Evolutionary conservation across 2,797 vertebrate genomes (phyloP).

Genomic region (Tragelaphus oryx): DNA sequence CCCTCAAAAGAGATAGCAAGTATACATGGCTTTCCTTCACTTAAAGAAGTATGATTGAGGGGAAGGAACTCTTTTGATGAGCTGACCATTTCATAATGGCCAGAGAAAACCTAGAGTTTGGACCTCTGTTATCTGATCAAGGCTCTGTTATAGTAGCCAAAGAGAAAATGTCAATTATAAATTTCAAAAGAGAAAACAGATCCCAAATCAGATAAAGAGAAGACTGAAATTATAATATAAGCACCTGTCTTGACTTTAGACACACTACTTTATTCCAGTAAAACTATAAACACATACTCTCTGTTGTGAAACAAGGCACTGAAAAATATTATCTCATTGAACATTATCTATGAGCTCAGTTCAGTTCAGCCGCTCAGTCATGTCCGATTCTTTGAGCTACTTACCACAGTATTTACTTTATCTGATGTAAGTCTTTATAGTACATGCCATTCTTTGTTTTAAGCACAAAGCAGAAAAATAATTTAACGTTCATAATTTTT

Average conservation of each 20-base stretch:
- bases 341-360: neutral
- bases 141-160: neutral
- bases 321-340: neutral
- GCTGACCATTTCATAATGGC: neutral
- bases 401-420: neutral
- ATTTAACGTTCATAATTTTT: neutral
- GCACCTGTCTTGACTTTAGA: neutral
- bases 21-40: neutral
- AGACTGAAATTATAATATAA: neutral
- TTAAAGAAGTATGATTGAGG: neutral
- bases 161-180: neutral
- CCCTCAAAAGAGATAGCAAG: neutral
- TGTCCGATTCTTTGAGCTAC: neutral
- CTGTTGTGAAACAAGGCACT: neutral
- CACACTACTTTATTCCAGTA: neutral
- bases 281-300: neutral
- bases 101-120: slow-evolving; percentile 11
- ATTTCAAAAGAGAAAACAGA: slow-evolving; percentile 22
- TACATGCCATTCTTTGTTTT: neutral
- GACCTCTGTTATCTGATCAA: neutral
- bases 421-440: slow-evolving; percentile 6
- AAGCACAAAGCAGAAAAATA: slow-evolving; percentile 41
- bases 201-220: neutral
- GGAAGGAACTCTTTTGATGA: neutral
- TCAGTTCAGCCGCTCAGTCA: neutral